Evolutionary conservation across 1,140 invertebrate species (phyloP).

Genomic region (Drosophila bocqueti): DNA sequence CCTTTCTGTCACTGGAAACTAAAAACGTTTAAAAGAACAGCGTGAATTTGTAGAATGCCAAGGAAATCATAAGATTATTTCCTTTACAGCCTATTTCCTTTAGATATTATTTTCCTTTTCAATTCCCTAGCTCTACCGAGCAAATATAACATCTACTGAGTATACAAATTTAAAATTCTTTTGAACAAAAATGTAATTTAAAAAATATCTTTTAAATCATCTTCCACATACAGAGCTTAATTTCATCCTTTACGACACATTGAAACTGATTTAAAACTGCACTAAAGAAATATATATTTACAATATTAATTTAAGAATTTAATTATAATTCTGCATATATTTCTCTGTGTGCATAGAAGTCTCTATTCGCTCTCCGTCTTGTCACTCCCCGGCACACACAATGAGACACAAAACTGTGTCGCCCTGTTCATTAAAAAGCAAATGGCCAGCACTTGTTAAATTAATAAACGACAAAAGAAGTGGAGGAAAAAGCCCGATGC

Average conservation of each 20-base stretch:
- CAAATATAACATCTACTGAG: too few species aligned
- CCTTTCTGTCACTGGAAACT: not conserved
- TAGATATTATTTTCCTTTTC: too few species aligned
- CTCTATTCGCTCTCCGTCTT: slow-evolving; percentile 10
- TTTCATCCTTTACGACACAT: too few species aligned
- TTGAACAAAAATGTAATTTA: not conserved
- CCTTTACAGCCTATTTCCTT: too few species aligned
- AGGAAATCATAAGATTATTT: not conserved
- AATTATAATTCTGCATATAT: not conserved
- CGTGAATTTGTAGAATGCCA: not conserved
- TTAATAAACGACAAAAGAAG: slow-evolving; percentile 68
- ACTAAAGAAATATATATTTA: not conserved
- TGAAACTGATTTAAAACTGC: fast-evolving
- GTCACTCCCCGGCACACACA: slow-evolving; percentile 19
- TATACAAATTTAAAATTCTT: too few species aligned
- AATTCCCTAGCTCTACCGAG: too few species aligned
- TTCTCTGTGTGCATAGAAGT: slow-evolving; percentile 17
- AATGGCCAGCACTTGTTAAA: slow-evolving; percentile 67
- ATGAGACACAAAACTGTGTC: slow-evolving; percentile 62
- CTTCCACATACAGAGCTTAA: too few species aligned
- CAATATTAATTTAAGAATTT: not conserved
- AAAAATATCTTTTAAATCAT: too few species aligned
- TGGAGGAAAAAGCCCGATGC: slow-evolving; percentile 17
- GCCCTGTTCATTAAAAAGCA: slow-evolving; percentile 61
- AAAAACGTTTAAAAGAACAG: not conserved